Base-by-base conservation (phyloP, 2,797 vertebrate species). In the Falco novaeseelandiae region DNA sequence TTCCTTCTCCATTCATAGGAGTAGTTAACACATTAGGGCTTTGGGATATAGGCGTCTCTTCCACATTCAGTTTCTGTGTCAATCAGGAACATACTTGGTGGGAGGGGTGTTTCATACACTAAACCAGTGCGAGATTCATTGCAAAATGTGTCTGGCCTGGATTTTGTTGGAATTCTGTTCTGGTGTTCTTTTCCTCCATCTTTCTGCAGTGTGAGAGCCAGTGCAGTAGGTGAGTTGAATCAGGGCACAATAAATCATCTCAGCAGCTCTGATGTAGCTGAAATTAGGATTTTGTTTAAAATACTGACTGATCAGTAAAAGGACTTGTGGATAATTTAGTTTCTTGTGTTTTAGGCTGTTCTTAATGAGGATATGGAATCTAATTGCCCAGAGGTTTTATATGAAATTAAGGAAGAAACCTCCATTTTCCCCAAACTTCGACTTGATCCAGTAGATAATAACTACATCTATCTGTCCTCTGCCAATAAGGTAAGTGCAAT, bases 341-440 rank as follows among this genome's bases (percentile, higher is more conserved):
- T 91, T 94, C 15, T 48, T 52, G 55, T 96, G 73, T 91, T 96
- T 54, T 95, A 98, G 98, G 98, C 98, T 96, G 44, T 98, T 95
- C 98, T 98, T 93, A 97, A 97, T 95, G 97, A 98, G 71, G 96
- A 98, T 83, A 97, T 98, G 97, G 96, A 97, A 59, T 97, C 98
- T 63, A 98, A 96, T 96, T 98, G 98, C 87, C 98, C 98, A 34
- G 98, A 98, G 52, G 90, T 98, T 89, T 97, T 98, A 63, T 98
- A 98, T 19, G 98, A 98, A 97, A 98, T 98, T 88, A 93, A 98
- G 96, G 97, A 98, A 95, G 98, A 98, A 97, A 98, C 97, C 26
- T 69, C 98, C 3, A 23, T 98, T 96, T 98, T 98, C 87, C 97
- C 97, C 83, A 98, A 98, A 90, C 98, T 98, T 42, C 90, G 96